Evolutionary conservation across 2,113 vertebrate genomes (phyloP), one percentile per base, ranked within the genome.

Genomic region (Zingel zingel): DNA sequence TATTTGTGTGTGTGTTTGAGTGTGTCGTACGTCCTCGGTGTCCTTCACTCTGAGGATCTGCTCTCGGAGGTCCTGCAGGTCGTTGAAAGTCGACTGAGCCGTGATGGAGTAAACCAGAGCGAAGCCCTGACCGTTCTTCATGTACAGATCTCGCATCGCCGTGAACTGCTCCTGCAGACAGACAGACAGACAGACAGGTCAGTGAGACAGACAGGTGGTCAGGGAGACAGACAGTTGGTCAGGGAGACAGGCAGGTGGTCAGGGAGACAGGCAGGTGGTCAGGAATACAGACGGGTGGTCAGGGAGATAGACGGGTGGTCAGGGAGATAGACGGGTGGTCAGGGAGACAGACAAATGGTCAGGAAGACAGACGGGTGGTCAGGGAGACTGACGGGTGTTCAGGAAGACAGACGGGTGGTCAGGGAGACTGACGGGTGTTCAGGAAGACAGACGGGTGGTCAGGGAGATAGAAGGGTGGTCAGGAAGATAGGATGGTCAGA

Each of bases 81-180:
- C 93, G 6, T 94, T 93, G 73, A 94, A 94, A 79, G 92, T 94
- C 2, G 92, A 93, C 91, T 94, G 93, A 76, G 92, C 92, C 1
- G 92, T 93, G 87, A 94, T 93, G 90, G 90, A 92, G 85, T 93
- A 94, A 61, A 94, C 92, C 86, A 94, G 87, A 82, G 92, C 92
- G 21, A 94, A 94, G n/a, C 93, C 93, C 86, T 94, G 93, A 63
- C 93, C 93, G 45, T 94, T 94, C 81, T 94, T 94, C 92, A 94
- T 94, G 88, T 94, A 94, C 58, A 94, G 91, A 72, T 94, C 93
- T 19, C 93, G 79, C 93, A 94, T 94, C 4, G 93, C 92, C 3
- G 93, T 93, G 89, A 94, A 94, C 88, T 94, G 93, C 83, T 94
- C 93, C 93, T 94, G 21, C 0, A 74, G 18, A 39, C 25, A 43